Evolutionary conservation across 2,797 vertebrate genomes (phyloP), one percentile per base, ranked within the genome.

Genomic region (Kryptopterus vitreolus): DNA sequence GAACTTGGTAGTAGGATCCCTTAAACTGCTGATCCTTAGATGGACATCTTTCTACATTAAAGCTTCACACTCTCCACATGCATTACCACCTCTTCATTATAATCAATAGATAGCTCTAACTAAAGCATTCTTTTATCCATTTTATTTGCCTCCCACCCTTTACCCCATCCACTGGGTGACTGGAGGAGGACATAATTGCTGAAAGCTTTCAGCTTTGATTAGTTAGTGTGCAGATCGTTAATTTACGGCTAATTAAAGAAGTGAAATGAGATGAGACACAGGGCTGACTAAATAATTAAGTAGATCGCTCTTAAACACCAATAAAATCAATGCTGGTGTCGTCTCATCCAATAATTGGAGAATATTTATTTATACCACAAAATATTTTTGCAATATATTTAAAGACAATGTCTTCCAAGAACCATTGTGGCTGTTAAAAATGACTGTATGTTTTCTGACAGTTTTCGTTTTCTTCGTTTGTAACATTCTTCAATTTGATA

Each of bases 211-310:
- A 80, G 83, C 88, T 72, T 87, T 92, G 90, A 91, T 93, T 89
- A 89, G 89, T 55, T 86, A 88, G 89, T 81, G 82, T 85, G 82
- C 78, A 87, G 85, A 89, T 89, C 90, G 90, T 91, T 85, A 89
- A 91, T 92, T 92, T 89, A 86, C 85, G 89, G 84, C 89, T 91
- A 92, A 93, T 93, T 92, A 91, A 90, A 87, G 85, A 84, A 73
- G 68, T 55, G 80, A 85, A 87, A 89, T 89, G 89, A 89, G 87
- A 88, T 88, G 89, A 89, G 87, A 88, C 85, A 86, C 84, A 58
- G 81, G 81, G 71, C 83, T 86, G 82, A 86, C 91, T 87, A 90
- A 92, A 91, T 92, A 89, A 92, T 88, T 89, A 89, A 85, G 81
- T 82, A 70, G 29, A 9, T 61, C 84, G 84, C 48, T 57, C 76